Evolutionary conservation across 2,888 invertebrate species (phyloP).

Genomic region (Hyposoter dolosus): DNA sequence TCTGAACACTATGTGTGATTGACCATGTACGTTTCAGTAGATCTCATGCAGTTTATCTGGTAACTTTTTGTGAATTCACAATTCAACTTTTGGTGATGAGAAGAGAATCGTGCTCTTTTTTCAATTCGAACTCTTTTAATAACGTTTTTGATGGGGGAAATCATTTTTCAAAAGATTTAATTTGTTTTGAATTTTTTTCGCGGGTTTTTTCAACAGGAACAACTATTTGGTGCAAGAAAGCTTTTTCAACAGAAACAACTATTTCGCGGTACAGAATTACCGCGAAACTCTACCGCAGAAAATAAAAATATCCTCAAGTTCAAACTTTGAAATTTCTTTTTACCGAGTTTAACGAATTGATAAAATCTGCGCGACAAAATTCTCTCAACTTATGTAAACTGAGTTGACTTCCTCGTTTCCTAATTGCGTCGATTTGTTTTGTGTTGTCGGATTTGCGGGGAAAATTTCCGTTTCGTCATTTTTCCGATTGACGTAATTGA

Average conservation of each 20-base stretch:
- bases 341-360: neutral
- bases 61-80: no score
- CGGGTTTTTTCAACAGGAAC: no score
- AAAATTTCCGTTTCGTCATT: constrained; percentile 54
- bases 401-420: neutral
- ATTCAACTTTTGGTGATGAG: no score
- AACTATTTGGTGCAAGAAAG: no score
- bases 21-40: no score
- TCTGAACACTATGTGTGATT: constrained; percentile 53
- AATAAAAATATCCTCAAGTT: neutral
- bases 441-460: constrained; percentile 40
- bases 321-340: neutral
- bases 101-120: no score
- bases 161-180: no score
- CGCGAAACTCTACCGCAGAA: neutral
- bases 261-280: neutral
- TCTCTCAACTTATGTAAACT: neutral
- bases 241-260: no score
- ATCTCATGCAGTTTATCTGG: no score
- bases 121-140: no score
- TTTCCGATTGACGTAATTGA: constrained; percentile 24
- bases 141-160: no score
- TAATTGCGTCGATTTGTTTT: constrained; percentile 13
- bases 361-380: neutral
- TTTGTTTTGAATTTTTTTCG: no score